Evolutionary conservation across 1,140 invertebrate genomes (phyloP), one percentile per base, ranked within the genome.

Genomic region (Apocrypta bakeri): DNA sequence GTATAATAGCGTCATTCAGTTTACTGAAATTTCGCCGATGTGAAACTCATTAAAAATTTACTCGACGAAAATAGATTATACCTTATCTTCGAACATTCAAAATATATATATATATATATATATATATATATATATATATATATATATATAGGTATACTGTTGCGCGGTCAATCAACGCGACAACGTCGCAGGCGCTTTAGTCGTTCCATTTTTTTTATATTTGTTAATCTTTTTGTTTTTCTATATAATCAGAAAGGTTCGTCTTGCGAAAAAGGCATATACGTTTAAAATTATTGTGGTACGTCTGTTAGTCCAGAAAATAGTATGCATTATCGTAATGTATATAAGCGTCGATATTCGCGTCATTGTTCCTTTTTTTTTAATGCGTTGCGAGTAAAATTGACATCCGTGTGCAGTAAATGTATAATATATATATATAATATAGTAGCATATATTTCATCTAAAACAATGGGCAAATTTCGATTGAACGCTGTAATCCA

Each of bases 301-400:
- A 56, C 17, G 21, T 56, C 17, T 6, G 17, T 56, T 56, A 3
- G 48, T 7, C 48, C 6, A 56, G 48, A 56, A 56, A 56, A 56
- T 56, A 56, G 48, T 56, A 4, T 48, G 48, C 48, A 56, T 56
- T 56, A 56, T 56, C 7, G 48, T 21, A 56, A 56, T 21, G 48
- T 56, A 56, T 21, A 21, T 56, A 66, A 66, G 63, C 63, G 9
- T 66, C 14, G 17, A 9, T 66, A 61, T 14, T 14, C 11, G 8
- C 27, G 63, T 27, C n/a, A n/a, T n/a, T n/a, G 48, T 56, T 56
- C n/a, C 11, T 66, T 25, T 12, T 64, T 73, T 40, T 21, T 40
- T 33, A 71, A 66, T 85, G 72, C 81, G 81, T 87, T 84, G 79
- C 73, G 80, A 74, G 79, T 82, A 84, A 83, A 87, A 85, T 85